These are phyloP conservation scores for Drosophila carrolli DNA, from an alignment of 1,140 invertebrate species.

Conservation along the genomic window DNA sequence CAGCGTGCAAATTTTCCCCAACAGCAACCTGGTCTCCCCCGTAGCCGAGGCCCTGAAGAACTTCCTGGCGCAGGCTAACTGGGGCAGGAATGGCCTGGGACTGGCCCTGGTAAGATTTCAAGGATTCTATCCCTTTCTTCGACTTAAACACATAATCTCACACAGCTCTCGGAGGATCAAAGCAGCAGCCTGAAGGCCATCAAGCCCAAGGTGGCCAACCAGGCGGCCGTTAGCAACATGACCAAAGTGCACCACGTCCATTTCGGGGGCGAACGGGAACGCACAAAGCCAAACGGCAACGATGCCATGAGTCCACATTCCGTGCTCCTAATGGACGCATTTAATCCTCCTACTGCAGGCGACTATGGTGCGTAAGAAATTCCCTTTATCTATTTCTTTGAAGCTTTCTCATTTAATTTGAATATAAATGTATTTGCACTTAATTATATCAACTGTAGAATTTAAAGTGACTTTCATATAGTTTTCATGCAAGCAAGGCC, in stretches of 20 bases:
- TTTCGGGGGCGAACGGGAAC: constrained; percentile 68
- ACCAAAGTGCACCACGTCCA: constrained; percentile 80
- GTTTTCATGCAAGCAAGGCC: too few species aligned
- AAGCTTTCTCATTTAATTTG: too few species aligned
- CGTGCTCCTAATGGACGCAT: constrained; percentile 83
- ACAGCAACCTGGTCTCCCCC: constrained; percentile 79
- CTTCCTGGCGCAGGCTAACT: constrained; percentile 73
- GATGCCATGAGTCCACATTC: constrained; percentile 78
- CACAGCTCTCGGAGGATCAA: constrained; percentile 69
- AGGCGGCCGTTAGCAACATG: constrained; percentile 65
- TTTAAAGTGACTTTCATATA: too few species aligned
- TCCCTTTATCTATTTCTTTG: not conserved
- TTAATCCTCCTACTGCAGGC: constrained; percentile 76
- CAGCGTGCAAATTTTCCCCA: constrained; percentile 75
- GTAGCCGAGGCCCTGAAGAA: constrained; percentile 78
- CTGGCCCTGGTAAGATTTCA: constrained; percentile 67
- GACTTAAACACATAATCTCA: too few species aligned
- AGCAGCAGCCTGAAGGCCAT: constrained; percentile 51
- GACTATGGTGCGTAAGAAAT: constrained; percentile 62
- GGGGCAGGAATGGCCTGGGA: constrained; percentile 83
- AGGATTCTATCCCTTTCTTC: not conserved
- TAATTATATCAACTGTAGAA: too few species aligned
- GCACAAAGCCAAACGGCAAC: constrained; percentile 67
- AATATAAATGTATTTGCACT: too few species aligned
- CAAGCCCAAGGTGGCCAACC: constrained; percentile 40